Percentiles rank a stretch among this genome's conserved stretches.
Conservation (phyloP, 2,113 vertebrate species). For the Micromys minutus region DNA sequence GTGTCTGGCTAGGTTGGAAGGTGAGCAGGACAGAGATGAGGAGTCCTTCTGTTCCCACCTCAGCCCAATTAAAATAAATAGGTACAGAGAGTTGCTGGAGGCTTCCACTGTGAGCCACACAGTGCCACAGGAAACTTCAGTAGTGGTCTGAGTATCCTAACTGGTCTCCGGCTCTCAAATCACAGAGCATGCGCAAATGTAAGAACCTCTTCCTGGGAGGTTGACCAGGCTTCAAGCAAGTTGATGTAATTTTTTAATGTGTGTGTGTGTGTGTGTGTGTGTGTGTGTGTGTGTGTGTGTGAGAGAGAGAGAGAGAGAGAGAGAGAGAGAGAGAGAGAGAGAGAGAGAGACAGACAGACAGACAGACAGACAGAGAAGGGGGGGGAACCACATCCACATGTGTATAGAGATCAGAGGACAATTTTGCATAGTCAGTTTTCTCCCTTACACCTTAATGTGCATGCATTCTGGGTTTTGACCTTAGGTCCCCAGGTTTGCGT, state of each 20-base stretch:
- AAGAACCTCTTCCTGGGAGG: background rate
- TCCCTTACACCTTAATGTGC: background rate
- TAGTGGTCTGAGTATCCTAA: background rate
- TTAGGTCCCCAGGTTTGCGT: background rate
- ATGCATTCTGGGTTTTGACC: background rate
- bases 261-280: background rate
- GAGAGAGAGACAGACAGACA: no score
- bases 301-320: no score
- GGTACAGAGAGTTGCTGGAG: background rate
- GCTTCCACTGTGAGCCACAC: background rate
- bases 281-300: background rate
- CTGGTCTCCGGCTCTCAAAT: background rate
- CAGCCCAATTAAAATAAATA: background rate
- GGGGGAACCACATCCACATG: no score
- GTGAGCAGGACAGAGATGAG: background rate
- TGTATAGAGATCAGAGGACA: background rate
- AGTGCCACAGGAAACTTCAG: background rate
- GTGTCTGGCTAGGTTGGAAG: background rate
- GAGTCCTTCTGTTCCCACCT: background rate
- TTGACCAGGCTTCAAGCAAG: slow-evolving; percentile 1
- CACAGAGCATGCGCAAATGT: background rate
- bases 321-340: no score
- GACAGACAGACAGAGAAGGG: no score
- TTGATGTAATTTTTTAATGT: slow-evolving; percentile 11
- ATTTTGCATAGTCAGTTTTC: background rate